Conservation (phyloP, 2,888 invertebrate species). For the Eudasyphora cyanicolor region DNA sequence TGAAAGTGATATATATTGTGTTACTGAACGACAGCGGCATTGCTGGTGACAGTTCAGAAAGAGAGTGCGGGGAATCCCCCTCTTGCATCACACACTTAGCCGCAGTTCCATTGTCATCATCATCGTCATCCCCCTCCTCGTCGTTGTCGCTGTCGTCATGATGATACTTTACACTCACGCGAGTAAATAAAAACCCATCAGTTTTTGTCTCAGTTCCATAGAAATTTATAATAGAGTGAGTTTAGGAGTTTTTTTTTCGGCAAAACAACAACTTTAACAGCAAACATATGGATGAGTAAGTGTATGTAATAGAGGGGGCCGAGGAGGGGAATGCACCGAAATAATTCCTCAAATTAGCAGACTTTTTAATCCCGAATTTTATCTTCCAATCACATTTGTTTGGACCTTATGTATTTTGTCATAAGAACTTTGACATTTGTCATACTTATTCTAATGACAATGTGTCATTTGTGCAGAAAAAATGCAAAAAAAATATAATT, state of each 20-base stretch:
- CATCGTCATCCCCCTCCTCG: no score
- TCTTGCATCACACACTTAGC: not conserved
- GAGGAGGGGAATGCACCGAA: not conserved
- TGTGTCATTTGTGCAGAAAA: no score
- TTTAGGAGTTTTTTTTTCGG: not conserved
- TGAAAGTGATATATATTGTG: slow-evolving; percentile 34
- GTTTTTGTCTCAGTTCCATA: not conserved
- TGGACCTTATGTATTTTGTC: no score
- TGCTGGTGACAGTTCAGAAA: not conserved
- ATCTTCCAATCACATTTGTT: no score
- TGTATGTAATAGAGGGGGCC: not conserved
- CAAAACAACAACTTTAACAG: not conserved
- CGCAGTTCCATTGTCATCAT: slow-evolving; percentile 37
- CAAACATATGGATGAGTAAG: not conserved
- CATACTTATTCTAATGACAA: no score
- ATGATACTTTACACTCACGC: slow-evolving; percentile 22
- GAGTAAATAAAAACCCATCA: slow-evolving; percentile 13
- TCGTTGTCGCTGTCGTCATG: slow-evolving; percentile 41
- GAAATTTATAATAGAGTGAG: not conserved
- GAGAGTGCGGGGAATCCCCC: slow-evolving; percentile 17
- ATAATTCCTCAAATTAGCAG: no score
- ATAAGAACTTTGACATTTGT: no score
- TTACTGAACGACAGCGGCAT: not conserved
- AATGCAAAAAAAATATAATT: no score
- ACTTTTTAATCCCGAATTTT: no score